These are phyloP conservation scores for Trichomalopsis sarcophagae DNA, from an alignment of 1,140 invertebrate species.

Conservation along the genomic window DNA sequence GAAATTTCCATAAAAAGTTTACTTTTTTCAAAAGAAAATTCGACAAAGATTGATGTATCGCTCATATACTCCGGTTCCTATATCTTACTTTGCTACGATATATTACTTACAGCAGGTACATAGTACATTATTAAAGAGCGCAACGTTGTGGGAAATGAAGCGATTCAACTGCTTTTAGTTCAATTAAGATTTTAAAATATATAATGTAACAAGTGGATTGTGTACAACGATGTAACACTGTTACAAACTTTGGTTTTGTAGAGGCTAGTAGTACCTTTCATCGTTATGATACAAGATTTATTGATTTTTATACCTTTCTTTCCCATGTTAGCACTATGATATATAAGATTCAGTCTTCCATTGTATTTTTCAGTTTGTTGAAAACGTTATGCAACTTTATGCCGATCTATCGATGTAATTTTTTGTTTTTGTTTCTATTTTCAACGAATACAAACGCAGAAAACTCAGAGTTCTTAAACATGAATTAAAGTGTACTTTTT, in stretches of 20 bases:
- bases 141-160: constrained; percentile 16
- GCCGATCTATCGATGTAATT: constrained; percentile 25
- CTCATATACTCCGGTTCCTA: constrained; percentile 7
- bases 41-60: background rate
- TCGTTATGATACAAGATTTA: constrained; percentile 44
- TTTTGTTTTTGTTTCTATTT: constrained; percentile 31
- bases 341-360: constrained; percentile 56
- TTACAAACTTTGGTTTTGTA: constrained; percentile 57
- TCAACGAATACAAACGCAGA: constrained; percentile 18
- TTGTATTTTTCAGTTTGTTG: constrained; percentile 26
- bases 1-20: background rate
- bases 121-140: constrained; percentile 13
- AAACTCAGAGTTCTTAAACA: constrained; percentile 38
- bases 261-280: constrained; percentile 57
- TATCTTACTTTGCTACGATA: background rate
- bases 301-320: constrained; percentile 52
- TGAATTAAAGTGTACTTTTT: constrained; percentile 63
- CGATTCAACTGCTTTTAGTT: constrained; percentile 49
- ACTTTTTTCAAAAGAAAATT: background rate
- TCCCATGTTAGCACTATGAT: constrained; percentile 51
- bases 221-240: constrained; percentile 42
- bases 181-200: constrained; percentile 48
- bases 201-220: constrained; percentile 37
- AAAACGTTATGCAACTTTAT: constrained; percentile 18
- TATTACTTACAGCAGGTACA: background rate